A percentile compares a stretch with the other conserved stretches of the same genome.
phyloP scores from a whole-genome alignment of 2,888 invertebrate species.

The Ennomos quercinarius region DNA sequence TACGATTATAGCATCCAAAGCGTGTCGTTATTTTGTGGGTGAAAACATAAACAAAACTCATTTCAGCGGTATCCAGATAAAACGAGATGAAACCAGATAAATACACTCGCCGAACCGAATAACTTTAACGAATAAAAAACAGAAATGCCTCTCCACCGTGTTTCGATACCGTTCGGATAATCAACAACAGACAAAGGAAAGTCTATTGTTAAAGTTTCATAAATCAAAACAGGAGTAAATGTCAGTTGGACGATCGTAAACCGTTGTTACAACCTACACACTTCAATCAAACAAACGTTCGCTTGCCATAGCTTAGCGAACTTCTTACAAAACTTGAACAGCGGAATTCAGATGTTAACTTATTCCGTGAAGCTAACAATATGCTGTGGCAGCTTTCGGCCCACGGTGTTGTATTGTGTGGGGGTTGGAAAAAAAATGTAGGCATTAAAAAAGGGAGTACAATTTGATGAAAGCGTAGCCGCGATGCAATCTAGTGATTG shows the following conservation, averaged over 20 bases:
- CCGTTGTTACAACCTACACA: slow-evolving; percentile 44
- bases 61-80: slow-evolving; percentile 52
- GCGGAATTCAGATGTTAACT: background rate
- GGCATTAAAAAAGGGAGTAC: slow-evolving; percentile 59
- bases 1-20: slow-evolving; percentile 53
- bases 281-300: slow-evolving; percentile 35
- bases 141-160: slow-evolving; percentile 34
- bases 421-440: slow-evolving; percentile 44
- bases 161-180: slow-evolving; percentile 51
- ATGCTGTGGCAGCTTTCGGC: slow-evolving; percentile 39
- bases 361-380: background rate
- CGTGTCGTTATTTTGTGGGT: slow-evolving; percentile 44
- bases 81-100: slow-evolving; percentile 36
- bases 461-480: slow-evolving; percentile 57
- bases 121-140: slow-evolving; percentile 51
- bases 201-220: slow-evolving; percentile 53
- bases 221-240: slow-evolving; percentile 72
- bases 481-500: slow-evolving; percentile 63
- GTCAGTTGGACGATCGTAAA: slow-evolving; percentile 70
- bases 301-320: slow-evolving; percentile 22
- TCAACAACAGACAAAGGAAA: slow-evolving; percentile 61
- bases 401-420: slow-evolving; percentile 39
- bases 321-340: background rate
- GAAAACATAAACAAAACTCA: slow-evolving; percentile 60
- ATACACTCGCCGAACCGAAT: slow-evolving; percentile 17